A percentile compares a stretch with the other conserved stretches of the same genome.
Evolutionary conservation across 1,140 invertebrate species (phyloP).

Genomic region (Paraescarpia echinospica): DNA sequence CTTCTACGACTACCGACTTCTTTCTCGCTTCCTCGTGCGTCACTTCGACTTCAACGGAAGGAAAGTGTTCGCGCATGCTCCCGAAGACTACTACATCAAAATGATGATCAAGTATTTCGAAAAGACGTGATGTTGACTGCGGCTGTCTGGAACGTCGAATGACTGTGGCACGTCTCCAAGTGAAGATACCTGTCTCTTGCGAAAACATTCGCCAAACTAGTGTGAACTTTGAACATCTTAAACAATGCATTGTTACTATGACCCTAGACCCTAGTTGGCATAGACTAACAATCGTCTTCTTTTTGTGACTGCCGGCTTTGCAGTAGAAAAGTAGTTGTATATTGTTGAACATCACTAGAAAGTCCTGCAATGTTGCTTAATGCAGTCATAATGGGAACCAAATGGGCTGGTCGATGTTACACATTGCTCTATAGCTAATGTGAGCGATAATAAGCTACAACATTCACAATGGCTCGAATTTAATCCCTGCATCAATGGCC

Average conservation of each 20-base stretch:
- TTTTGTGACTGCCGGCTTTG: no score
- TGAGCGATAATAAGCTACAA: neutral
- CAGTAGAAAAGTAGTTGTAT: neutral
- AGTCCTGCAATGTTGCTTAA: no score
- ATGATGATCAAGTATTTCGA: conserved; percentile 25
- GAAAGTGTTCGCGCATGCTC: conserved; percentile 18
- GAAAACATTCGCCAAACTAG: no score
- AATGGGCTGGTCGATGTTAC: neutral
- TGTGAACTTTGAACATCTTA: no score
- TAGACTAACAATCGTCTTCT: no score
- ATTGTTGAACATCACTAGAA: neutral
- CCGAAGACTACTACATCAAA: conserved; percentile 24
- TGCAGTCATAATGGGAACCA: no score
- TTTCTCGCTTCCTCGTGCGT: neutral
- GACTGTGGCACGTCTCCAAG: neutral
- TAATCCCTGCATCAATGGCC: neutral
- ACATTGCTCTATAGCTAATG: neutral
- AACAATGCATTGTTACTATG: no score
- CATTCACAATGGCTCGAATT: neutral
- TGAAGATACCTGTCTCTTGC: neutral
- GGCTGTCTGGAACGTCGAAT: neutral
- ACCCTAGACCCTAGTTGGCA: no score
- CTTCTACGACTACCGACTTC: conserved; percentile 8
- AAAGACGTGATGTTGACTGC: neutral
- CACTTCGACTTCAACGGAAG: conserved; percentile 17